These are phyloP conservation scores for Lingula anatina DNA, from an alignment of 2,888 invertebrate genomes.

Conservation along the genomic window DNA sequence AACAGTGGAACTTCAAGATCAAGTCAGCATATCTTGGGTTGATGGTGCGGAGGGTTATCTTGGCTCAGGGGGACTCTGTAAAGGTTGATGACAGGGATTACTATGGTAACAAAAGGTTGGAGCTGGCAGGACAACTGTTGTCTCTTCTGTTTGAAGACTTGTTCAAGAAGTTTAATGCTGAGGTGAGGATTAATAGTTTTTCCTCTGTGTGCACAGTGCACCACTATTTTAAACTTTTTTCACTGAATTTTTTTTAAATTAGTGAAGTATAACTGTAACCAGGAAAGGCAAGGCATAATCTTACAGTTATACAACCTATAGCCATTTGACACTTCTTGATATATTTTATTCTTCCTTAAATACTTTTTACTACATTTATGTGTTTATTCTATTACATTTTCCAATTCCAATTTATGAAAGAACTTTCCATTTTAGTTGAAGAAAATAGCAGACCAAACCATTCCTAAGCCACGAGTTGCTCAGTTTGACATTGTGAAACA, in stretches of 20 bases:
- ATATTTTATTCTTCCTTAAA: too few species aligned
- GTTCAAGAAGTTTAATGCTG: slow-evolving; percentile 93
- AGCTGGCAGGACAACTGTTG: slow-evolving; percentile 90
- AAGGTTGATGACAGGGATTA: slow-evolving; percentile 94
- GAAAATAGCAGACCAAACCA: slow-evolving; percentile 88
- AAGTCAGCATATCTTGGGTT: slow-evolving; percentile 81
- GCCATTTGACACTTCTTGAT: too few species aligned
- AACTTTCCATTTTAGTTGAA: slow-evolving; percentile 62
- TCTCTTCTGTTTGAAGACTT: slow-evolving; percentile 97
- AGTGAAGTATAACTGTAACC: too few species aligned
- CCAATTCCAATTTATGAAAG: too few species aligned
- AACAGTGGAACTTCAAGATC: slow-evolving; percentile 61
- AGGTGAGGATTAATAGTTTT: too few species aligned
- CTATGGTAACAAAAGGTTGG: slow-evolving; percentile 96
- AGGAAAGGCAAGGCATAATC: too few species aligned
- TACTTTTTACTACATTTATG: too few species aligned
- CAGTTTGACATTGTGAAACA: slow-evolving; percentile 96
- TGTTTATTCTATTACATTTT: too few species aligned
- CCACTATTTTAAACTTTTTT: too few species aligned
- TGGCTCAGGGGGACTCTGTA: slow-evolving; percentile 63
- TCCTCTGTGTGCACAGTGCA: too few species aligned
- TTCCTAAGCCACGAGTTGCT: slow-evolving; percentile 86
- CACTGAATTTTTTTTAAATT: too few species aligned
- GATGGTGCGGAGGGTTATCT: slow-evolving; percentile 86
- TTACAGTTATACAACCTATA: too few species aligned